phyloP scores from a whole-genome alignment of 2,888 invertebrate species.

The Cantharis nigra region DNA sequence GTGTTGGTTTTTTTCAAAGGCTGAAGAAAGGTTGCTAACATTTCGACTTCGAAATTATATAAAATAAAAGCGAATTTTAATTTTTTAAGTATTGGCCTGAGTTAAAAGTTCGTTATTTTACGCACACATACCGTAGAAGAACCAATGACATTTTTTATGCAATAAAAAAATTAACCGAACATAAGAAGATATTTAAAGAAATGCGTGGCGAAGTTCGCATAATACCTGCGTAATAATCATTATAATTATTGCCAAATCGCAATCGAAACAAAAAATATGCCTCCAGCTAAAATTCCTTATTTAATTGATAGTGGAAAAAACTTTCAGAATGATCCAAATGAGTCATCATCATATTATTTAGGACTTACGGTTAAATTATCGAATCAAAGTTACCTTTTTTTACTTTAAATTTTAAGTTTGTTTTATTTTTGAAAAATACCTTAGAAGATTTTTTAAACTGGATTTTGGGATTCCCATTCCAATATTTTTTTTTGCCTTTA shows the following conservation, averaged over 20 bases:
- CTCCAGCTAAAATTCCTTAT: constrained; percentile 8
- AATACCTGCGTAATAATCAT: constrained; percentile 1
- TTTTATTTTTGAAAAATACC: not conserved
- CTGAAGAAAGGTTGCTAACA: not conserved
- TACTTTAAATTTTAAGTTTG: not conserved
- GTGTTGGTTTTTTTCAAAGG: not conserved
- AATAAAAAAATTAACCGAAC: not conserved
- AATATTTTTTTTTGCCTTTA: no score
- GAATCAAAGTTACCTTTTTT: not conserved
- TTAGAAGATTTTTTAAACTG: no score
- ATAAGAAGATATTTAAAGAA: not conserved
- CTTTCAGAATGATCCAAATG: constrained; percentile 14
- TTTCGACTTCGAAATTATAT: not conserved
- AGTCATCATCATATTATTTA: constrained; percentile 6
- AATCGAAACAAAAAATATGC: not conserved
- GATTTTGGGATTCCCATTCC: no score
- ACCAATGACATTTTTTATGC: not conserved
- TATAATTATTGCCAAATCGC: not conserved
- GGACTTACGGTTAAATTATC: constrained; percentile 1
- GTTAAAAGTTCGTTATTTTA: not conserved
- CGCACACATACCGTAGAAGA: not conserved
- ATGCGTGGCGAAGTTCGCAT: not conserved
- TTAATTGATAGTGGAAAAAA: constrained; percentile 13
- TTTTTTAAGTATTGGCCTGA: not conserved
- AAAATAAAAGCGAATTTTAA: not conserved